Base-by-base conservation (phyloP, 1,140 invertebrate species). In the Kradibia gibbosae region DNA sequence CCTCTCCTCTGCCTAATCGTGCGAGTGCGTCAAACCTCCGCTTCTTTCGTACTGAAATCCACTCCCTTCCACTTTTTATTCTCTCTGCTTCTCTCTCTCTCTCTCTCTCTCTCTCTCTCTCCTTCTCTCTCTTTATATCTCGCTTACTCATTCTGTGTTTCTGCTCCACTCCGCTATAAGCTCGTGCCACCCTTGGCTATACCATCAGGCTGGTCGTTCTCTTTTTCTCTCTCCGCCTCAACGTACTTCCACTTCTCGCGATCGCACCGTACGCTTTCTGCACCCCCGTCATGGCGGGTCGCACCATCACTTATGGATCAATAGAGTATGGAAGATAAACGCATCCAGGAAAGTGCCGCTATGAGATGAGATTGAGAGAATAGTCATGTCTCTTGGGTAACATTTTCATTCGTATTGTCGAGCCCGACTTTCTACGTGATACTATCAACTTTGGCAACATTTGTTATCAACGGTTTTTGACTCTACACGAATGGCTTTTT, bases 261-360 rank as follows among this genome's bases (percentile, higher is more conserved):
- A 55, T 1, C 48, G 11, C 48, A 13, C 28, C 45, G 39, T 76
- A 17, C 70, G n/a, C 28, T 42, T 11, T 25, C 67, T 48, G 83
- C 34, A 60, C 39, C 25, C 85, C 85, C 77, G 72, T 42, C 55
- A 78, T 78, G 81, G 84, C 84, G 84, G 76, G n/a, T 83, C 53
- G 70, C 82, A 87, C 88, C 87, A 88, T 88, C 88, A 88, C 87
- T 88, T 88, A 88, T 87, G 88, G 88, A 88, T 88, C 88, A 88
- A 88, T 88, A 88, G 88, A 84, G 84, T 88, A 88, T 87, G 86
- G 87, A 88, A 88, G 87, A 83, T 83, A 83, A 83, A 83, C 78
- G 82, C 65, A 82, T 78, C n/a, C 65, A 78, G 53, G 53, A 82
- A 82, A 78, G 67, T 72, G 55, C 70, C 72, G 72, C 45, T 42